Conservation (phyloP, 2,888 invertebrate genomes). For the Eledone cirrhosa region DNA sequence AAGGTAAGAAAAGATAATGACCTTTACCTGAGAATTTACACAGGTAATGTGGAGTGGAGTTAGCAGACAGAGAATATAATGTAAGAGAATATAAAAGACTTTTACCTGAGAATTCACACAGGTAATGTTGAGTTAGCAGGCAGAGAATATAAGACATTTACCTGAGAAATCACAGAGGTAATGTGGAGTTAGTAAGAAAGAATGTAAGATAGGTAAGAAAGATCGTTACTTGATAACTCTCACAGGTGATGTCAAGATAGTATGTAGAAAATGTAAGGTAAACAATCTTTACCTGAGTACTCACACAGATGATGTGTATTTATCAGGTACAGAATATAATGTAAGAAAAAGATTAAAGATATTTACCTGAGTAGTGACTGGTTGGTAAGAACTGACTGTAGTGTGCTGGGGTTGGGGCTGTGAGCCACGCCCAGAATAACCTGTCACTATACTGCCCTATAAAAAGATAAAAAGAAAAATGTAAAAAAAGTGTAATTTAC, state of each 20-base stretch:
- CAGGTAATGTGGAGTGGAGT: neutral
- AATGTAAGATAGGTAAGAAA: neutral
- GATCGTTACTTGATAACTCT: no score
- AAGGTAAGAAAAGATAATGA: neutral
- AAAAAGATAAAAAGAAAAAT: slow-evolving; percentile 29
- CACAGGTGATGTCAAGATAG: no score
- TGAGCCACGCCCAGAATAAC: slow-evolving; percentile 46
- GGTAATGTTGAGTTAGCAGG: neutral
- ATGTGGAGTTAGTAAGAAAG: neutral
- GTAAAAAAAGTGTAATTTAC: neutral
- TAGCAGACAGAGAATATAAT: neutral
- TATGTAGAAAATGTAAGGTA: no score
- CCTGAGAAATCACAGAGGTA: neutral
- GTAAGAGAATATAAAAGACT: no score
- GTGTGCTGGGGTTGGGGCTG: slow-evolving; percentile 41
- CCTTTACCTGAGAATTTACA: neutral
- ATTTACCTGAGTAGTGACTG: slow-evolving; percentile 41
- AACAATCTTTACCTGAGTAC: no score
- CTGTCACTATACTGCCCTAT: slow-evolving; percentile 52
- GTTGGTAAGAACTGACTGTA: slow-evolving; percentile 44
- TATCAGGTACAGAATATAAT: no score
- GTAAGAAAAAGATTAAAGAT: neutral
- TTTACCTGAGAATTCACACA: no score
- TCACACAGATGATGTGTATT: no score
- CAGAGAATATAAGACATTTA: neutral